phyloP scores from a whole-genome alignment of 2,888 invertebrate species.

The Cosmopolites sordidus region DNA sequence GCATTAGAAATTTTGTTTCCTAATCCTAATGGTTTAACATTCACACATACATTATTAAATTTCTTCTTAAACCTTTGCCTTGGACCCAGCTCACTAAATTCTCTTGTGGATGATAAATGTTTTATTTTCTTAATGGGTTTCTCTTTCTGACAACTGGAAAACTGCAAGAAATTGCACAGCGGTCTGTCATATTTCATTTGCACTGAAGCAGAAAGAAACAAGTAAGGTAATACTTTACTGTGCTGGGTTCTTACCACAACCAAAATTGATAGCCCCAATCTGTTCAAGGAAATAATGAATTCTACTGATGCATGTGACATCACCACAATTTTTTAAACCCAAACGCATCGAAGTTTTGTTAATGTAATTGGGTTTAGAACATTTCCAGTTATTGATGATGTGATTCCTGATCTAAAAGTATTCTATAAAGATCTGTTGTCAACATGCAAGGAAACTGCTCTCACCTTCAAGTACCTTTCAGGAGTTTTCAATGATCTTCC shows the following conservation, averaged over 20 bases:
- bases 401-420: constrained; percentile 53
- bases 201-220: constrained; percentile 34
- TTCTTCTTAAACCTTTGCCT: constrained; percentile 52
- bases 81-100: constrained; percentile 35
- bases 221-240: not conserved
- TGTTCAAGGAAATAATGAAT: constrained; percentile 59
- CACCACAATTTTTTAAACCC: constrained; percentile 58
- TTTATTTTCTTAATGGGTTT: constrained; percentile 5
- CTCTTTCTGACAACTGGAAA: constrained; percentile 25
- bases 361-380: constrained; percentile 53
- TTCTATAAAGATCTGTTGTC: not conserved
- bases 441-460: not conserved
- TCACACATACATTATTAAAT: constrained; percentile 52
- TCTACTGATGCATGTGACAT: constrained; percentile 58
- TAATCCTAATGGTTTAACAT: too few species aligned
- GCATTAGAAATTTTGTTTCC: too few species aligned
- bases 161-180: constrained; percentile 36
- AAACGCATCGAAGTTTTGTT: constrained; percentile 56
- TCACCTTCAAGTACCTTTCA: constrained; percentile 53
- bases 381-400: constrained; percentile 55
- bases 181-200: constrained; percentile 45
- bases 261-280: constrained; percentile 61
- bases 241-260: constrained; percentile 48
- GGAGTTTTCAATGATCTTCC: constrained; percentile 54
- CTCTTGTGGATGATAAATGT: not conserved